A percentile compares a stretch with the other conserved stretches of the same genome.
Evolutionary conservation across 2,113 vertebrate genomes (phyloP).

Genomic region (Lampris megalopsis): DNA sequence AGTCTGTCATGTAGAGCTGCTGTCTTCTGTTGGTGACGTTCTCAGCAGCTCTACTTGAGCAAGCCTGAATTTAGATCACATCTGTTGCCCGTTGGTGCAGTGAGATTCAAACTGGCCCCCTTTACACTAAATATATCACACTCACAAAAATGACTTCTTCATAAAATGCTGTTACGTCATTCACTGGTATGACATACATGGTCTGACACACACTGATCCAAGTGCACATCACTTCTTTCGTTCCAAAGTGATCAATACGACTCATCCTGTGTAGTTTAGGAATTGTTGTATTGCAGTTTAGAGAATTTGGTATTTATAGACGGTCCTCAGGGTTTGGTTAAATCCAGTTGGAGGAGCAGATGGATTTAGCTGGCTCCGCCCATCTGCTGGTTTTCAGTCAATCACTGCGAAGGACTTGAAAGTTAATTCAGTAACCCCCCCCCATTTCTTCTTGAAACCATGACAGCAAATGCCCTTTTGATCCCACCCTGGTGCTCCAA

Average conservation of each 20-base stretch:
- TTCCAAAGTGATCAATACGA: background rate
- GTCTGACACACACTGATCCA: background rate
- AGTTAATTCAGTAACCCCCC: too few species aligned
- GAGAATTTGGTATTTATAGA: background rate
- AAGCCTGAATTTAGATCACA: constrained; percentile 20
- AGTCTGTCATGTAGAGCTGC: background rate
- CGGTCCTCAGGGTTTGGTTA: background rate
- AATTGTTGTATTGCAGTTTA: too few species aligned
- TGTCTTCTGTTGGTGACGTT: constrained; percentile 14
- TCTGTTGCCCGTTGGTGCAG: constrained; percentile 12
- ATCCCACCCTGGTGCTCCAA: too few species aligned
- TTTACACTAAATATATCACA: too few species aligned
- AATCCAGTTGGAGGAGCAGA: background rate
- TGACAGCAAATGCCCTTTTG: too few species aligned
- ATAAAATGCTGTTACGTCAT: background rate
- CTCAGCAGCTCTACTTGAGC: constrained; percentile 11
- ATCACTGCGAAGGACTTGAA: too few species aligned
- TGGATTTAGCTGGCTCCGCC: too few species aligned
- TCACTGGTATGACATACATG: too few species aligned
- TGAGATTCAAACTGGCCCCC: background rate
- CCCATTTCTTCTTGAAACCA: too few species aligned
- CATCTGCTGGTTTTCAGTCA: too few species aligned
- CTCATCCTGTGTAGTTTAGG: background rate
- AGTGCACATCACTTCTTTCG: background rate
- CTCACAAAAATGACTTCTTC: too few species aligned